Percentiles rank a stretch among this genome's conserved stretches.
Evolutionary conservation across 2,113 vertebrate species (phyloP).

Genomic region (Sclerurus mexicanus): DNA sequence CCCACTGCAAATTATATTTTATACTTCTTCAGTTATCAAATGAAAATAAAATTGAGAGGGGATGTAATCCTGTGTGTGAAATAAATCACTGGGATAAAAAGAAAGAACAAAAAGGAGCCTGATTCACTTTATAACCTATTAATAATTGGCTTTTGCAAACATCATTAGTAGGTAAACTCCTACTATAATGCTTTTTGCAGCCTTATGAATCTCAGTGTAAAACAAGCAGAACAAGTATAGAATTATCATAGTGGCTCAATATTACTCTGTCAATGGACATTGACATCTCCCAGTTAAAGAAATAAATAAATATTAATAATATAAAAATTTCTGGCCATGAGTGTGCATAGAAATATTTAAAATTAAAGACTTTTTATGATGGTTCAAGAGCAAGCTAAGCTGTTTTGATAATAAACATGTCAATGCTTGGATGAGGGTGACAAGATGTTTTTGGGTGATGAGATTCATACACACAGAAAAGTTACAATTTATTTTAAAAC

Average conservation of each 20-base stretch:
- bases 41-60: conserved; percentile 53
- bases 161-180: conserved; percentile 31
- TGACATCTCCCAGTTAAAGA: background rate
- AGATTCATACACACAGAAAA: background rate
- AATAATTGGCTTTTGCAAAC: conserved; percentile 39
- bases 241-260: accelerated
- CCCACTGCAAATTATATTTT: conserved; percentile 20
- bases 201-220: conserved; percentile 7
- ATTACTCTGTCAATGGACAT: background rate
- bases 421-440: background rate
- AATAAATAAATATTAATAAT: background rate
- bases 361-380: background rate
- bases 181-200: conserved; percentile 26
- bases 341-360: background rate
- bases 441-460: background rate
- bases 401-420: background rate
- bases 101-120: background rate
- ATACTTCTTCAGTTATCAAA: conserved; percentile 51
- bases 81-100: conserved; percentile 38
- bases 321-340: background rate
- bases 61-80: background rate
- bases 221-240: background rate
- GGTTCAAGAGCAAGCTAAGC: background rate
- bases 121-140: conserved; percentile 35
- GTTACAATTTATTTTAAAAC: background rate